phyloP scores from a whole-genome alignment of 1,140 invertebrate species.

The Lordiphosa collinella region DNA sequence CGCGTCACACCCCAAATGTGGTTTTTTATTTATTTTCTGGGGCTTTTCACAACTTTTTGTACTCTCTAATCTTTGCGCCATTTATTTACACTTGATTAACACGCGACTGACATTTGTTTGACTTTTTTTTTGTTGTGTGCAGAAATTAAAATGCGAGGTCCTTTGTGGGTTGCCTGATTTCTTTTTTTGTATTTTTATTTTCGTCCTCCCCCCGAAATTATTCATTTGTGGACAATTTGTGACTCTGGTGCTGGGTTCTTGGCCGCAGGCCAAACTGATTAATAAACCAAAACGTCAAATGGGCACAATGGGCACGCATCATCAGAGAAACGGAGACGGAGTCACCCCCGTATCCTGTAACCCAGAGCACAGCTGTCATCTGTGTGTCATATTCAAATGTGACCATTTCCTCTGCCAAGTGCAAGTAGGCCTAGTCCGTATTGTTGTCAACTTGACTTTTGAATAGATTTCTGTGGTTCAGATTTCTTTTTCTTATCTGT shows the following conservation, averaged over 20 bases:
- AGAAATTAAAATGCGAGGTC: slow-evolving; percentile 64
- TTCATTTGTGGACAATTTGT: slow-evolving; percentile 73
- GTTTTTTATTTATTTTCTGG: slow-evolving; percentile 50
- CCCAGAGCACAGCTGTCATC: slow-evolving; percentile 68
- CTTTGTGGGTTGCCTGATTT: slow-evolving; percentile 48
- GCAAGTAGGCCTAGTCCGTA: slow-evolving; percentile 52
- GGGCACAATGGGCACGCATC: slow-evolving; percentile 68
- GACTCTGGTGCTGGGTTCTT: slow-evolving; percentile 28
- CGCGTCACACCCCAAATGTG: slow-evolving; percentile 48
- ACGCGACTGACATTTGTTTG: slow-evolving; percentile 79
- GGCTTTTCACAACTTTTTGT: slow-evolving; percentile 31
- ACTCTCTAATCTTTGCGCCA: slow-evolving; percentile 79
- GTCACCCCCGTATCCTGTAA: slow-evolving; percentile 36
- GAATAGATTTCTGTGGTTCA: slow-evolving; percentile 40
- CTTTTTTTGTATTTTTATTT: slow-evolving; percentile 30
- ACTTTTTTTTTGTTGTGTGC: slow-evolving; percentile 57
- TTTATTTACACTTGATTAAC: slow-evolving; percentile 80
- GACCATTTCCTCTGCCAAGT: slow-evolving; percentile 45
- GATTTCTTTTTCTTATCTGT: slow-evolving; percentile 15
- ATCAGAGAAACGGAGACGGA: slow-evolving; percentile 17
- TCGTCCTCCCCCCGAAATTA: slow-evolving; percentile 62
- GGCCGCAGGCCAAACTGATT: slow-evolving; percentile 78
- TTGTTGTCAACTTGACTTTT: slow-evolving; percentile 77
- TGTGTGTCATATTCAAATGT: slow-evolving; percentile 68
- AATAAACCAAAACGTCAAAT: slow-evolving; percentile 79